Percentiles rank a stretch among this genome's conserved stretches.
These are phyloP conservation scores for Halocynthia roretzi DNA, from an alignment of 23 tunicate genomes.

Conservation along the genomic window DNA sequence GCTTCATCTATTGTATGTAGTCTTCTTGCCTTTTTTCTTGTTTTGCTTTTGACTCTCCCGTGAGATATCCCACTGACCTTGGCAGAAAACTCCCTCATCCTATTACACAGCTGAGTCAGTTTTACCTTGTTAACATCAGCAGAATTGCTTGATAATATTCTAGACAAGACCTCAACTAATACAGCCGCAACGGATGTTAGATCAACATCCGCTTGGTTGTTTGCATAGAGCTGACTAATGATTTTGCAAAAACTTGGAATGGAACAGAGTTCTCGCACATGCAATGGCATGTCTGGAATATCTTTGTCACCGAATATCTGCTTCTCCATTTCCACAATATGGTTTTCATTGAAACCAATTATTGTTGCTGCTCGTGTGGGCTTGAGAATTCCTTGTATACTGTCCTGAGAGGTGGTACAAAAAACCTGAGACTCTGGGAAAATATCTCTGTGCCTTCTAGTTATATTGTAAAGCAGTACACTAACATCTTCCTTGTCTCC, in stretches of 20 bases:
- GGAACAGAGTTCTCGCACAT: neutral
- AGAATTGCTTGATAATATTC: neutral
- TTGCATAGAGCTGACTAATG: neutral
- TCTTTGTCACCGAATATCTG: neutral
- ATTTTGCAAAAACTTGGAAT: neutral
- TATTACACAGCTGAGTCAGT: neutral
- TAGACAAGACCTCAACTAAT: neutral
- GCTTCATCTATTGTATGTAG: neutral
- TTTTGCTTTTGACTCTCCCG: neutral
- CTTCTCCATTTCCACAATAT: neutral
- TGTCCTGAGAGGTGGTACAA: slow-evolving; percentile 1
- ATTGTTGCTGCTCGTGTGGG: neutral
- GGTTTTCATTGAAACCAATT: neutral
- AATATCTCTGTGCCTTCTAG: neutral
- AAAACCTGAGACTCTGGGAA: neutral
- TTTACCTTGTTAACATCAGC: neutral
- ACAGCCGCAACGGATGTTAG: neutral
- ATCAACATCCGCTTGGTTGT: neutral
- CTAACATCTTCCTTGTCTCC: neutral
- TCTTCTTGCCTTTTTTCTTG: neutral
- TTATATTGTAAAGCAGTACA: neutral
- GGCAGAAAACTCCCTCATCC: neutral
- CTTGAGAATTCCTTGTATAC: neutral
- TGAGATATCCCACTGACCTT: neutral
- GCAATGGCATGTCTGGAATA: neutral